Evolutionary conservation across 35 echinoderm and acorn worm genomes (phyloP), one percentile per base, ranked within the genome.

Genomic region (Lytechinus pictus): DNA sequence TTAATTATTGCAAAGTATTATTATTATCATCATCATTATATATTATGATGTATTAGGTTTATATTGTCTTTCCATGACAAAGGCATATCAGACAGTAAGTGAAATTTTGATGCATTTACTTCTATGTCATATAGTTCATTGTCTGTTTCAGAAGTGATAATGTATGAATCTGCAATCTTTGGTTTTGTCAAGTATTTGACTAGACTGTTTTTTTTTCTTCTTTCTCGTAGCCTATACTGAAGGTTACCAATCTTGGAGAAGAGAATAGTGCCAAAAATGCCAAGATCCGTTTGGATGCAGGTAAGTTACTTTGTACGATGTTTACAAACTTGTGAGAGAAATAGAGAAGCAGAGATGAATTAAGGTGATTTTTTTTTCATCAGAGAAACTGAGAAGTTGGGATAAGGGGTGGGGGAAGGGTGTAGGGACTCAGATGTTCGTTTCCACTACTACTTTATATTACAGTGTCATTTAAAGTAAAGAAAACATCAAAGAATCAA

Each of bases 211-310:
- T 13, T 90, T 44, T 6, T 10, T 54, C 87, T 89, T 3, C 5
- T 90, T 55, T 12, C 55, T 16, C 8, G 10, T 24, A 93, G 92
- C 92, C 92, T 44, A 93, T 93, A 10, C 24, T 93, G 54, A 93
- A 93, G 54, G 92, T 93, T 12, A 93, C 92, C 52, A 93, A 93
- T 93, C 92, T 93, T 93, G 92, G 92, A 19, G 92, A 93, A 57
- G 92, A 93, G 53, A 93, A 93, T 57, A 55, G 29, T 55, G 92
- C 92, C 52, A 93, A 93, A 57, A 93, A 93, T 57, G 92, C 92
- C 55, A 93, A 93, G 55, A 93, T 93, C 27, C 52, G 92, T 55
- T 54, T 93, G 9, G 92, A 93, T 93, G 92, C 92, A 93, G 92
- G 92, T 93, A 57, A 56, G 92, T 55, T 93, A 54, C 52, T 21